phyloP scores from a whole-genome alignment of 2,888 invertebrate genomes.

The Opisthograptis luteolata region DNA sequence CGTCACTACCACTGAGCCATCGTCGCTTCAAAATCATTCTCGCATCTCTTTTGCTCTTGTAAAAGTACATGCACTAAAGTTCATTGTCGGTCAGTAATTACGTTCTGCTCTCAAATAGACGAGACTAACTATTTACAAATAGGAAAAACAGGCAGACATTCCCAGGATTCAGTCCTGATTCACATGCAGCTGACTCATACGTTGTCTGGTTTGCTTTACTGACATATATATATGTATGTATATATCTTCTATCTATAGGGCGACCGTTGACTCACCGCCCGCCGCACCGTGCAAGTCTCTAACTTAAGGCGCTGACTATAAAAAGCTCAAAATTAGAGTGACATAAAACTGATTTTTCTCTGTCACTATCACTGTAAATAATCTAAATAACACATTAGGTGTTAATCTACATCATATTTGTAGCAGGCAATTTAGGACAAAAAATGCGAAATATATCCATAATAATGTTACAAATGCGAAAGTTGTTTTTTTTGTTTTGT shows the following conservation, averaged over 20 bases:
- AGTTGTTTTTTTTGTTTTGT: too few relatives aligned
- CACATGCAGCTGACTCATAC: slow-evolving; percentile 50
- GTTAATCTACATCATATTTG: too few relatives aligned
- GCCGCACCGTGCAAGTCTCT: slow-evolving; percentile 7
- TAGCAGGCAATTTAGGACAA: too few relatives aligned
- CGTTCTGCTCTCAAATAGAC: slow-evolving; percentile 31
- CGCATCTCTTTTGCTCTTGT: not conserved
- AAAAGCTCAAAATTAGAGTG: too few relatives aligned
- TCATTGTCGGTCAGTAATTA: slow-evolving; percentile 35
- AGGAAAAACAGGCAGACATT: slow-evolving; percentile 45
- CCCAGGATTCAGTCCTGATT: slow-evolving; percentile 51
- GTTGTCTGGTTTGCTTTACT: slow-evolving; percentile 32
- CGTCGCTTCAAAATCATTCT: too few relatives aligned
- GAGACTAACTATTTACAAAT: slow-evolving; percentile 34
- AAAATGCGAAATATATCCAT: too few relatives aligned
- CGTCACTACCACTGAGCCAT: too few relatives aligned
- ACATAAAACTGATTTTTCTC: too few relatives aligned
- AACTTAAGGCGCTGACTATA: not conserved
- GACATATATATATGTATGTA: too few relatives aligned
- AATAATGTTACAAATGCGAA: too few relatives aligned
- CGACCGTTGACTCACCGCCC: slow-evolving; percentile 50
- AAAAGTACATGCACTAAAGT: slow-evolving; percentile 1
- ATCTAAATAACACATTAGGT: too few relatives aligned
- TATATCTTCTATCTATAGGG: slow-evolving; percentile 38
- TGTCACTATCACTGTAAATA: too few relatives aligned